Percentiles rank a stretch among this genome's conserved stretches.
Evolutionary conservation across 2,797 vertebrate species (phyloP).

Genomic region (Parauchenoglanis punctatus): DNA sequence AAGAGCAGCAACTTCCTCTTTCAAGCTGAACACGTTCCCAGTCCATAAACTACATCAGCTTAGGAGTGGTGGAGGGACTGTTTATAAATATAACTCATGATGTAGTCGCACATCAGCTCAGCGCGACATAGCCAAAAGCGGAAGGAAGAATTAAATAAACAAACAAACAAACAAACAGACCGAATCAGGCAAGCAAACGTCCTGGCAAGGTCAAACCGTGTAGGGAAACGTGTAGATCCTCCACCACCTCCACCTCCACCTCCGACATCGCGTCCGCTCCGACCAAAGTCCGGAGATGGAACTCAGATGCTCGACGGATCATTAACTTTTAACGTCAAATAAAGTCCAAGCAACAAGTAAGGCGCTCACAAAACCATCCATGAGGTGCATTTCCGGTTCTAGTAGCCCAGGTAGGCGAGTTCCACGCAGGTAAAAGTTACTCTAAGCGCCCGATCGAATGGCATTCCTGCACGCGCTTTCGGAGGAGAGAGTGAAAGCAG

Average conservation of each 20-base stretch:
- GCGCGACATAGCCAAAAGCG: background rate
- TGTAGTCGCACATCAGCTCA: background rate
- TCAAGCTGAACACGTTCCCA: constrained; percentile 49
- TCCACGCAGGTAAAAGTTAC: background rate
- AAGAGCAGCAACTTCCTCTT: constrained; percentile 61
- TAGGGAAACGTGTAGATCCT: constrained; percentile 60
- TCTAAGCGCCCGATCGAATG: constrained; percentile 21
- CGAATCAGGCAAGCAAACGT: constrained; percentile 35
- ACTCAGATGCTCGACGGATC: constrained; percentile 71
- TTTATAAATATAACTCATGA: background rate
- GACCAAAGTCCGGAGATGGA: constrained; percentile 80
- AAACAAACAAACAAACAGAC: background rate
- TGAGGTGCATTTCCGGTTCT: background rate
- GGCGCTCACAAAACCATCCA: background rate
- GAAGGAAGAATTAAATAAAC: background rate
- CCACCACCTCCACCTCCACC: constrained; percentile 34
- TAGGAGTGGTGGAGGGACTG: background rate
- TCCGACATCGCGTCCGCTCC: constrained; percentile 55
- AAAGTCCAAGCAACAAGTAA: background rate
- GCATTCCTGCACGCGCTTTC: constrained; percentile 86
- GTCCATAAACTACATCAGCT: constrained; percentile 20
- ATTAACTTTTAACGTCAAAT: constrained; percentile 30
- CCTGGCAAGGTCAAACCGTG: constrained; percentile 66
- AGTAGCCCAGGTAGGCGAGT: constrained; percentile 10
- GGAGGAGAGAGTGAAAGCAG: constrained; percentile 94